phyloP scores from a whole-genome alignment of 2,888 invertebrate genomes.

The Abrostola tripartita region DNA sequence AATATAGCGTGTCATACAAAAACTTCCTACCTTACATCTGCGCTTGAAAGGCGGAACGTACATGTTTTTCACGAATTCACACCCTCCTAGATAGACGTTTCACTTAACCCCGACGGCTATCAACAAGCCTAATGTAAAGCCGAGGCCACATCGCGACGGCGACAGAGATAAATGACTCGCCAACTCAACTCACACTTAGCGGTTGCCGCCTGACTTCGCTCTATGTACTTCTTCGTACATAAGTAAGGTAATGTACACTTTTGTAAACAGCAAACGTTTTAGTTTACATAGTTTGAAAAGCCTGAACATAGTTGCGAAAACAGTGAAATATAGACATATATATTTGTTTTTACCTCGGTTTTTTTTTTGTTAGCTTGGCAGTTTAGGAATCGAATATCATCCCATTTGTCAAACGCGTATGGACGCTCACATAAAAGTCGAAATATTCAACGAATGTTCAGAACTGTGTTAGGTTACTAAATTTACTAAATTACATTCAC shows the following conservation, averaged over 20 bases:
- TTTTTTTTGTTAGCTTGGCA: constrained; percentile 14
- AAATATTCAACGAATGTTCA: constrained; percentile 10
- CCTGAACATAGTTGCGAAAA: constrained; percentile 16
- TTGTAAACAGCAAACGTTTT: constrained; percentile 42
- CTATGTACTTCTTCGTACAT: constrained; percentile 38
- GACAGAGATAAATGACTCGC: constrained; percentile 77
- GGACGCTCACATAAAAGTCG: constrained; percentile 4
- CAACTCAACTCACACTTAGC: constrained; percentile 56
- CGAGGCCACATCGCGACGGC: constrained; percentile 65
- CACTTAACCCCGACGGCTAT: constrained; percentile 69
- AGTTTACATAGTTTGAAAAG: constrained; percentile 14
- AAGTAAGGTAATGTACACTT: constrained; percentile 43
- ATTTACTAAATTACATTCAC: not conserved
- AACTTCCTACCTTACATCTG: constrained; percentile 41
- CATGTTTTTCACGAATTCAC: constrained; percentile 61
- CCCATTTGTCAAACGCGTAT: constrained; percentile 34
- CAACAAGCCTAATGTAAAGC: constrained; percentile 74
- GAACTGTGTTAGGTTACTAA: not conserved
- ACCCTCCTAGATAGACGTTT: constrained; percentile 61
- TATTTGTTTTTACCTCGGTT: constrained; percentile 19
- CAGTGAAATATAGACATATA: constrained; percentile 20
- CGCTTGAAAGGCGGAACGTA: constrained; percentile 51
- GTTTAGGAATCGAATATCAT: constrained; percentile 33
- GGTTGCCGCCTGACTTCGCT: constrained; percentile 49
- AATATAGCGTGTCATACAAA: constrained; percentile 33